A percentile compares a stretch with the other conserved stretches of the same genome.
Conservation (phyloP, 2,113 vertebrate genomes). For the Labeo catla region DNA sequence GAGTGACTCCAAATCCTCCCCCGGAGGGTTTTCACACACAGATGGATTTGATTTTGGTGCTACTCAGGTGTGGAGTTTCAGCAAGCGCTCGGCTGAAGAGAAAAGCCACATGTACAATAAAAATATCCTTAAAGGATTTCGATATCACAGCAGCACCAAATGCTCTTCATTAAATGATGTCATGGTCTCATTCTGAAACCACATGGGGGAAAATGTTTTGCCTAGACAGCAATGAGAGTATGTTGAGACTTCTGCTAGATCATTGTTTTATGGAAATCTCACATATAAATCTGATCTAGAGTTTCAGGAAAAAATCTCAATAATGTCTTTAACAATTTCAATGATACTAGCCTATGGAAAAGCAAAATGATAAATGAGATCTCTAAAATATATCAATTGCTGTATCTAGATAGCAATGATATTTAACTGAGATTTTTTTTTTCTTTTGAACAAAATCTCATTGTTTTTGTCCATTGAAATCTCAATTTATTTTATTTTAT, state of each 20-base stretch:
- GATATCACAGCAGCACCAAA: constrained; percentile 6
- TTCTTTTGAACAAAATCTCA: no score
- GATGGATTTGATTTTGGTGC: constrained; percentile 49
- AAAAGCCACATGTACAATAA: not conserved
- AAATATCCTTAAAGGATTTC: constrained; percentile 24
- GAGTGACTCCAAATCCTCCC: constrained; percentile 32
- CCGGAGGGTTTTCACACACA: constrained; percentile 44
- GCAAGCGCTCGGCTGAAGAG: constrained; percentile 6
- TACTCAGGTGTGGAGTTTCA: constrained; percentile 21
- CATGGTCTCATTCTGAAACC: constrained; percentile 17
- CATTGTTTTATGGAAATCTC: not conserved
- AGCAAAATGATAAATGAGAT: not conserved
- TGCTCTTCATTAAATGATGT: not conserved
- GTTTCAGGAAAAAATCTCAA: not conserved
- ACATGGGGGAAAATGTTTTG: not conserved
- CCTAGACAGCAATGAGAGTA: not conserved
- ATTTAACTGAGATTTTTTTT: not conserved
- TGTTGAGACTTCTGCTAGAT: not conserved
- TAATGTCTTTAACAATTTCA: not conserved
- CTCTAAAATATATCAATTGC: not conserved
- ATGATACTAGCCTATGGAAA: not conserved
- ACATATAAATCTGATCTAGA: not conserved
- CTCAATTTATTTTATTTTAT: not conserved
- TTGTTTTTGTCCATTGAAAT: not conserved
- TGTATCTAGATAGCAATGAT: not conserved